Evolutionary conservation across 2,888 invertebrate genomes (phyloP).

Genomic region (Acholoe squamosa): DNA sequence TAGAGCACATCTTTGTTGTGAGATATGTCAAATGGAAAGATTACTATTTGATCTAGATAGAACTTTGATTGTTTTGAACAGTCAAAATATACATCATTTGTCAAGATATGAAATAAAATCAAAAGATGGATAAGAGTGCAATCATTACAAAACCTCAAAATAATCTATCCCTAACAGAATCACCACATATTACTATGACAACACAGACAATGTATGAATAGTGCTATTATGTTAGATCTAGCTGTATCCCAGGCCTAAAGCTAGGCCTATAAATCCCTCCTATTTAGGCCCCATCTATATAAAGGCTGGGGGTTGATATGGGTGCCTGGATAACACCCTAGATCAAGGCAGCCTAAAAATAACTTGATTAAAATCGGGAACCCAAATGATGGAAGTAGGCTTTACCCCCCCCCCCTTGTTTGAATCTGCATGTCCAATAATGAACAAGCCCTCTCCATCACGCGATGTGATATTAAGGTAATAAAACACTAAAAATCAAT

Average conservation of each 20-base stretch:
- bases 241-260: not conserved
- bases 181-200: not conserved
- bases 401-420: constrained; percentile 22
- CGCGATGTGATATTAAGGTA: constrained; percentile 46
- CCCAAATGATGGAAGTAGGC: constrained; percentile 53
- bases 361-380: constrained; percentile 25
- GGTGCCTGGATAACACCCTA: constrained; percentile 56
- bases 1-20: not conserved
- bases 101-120: too few species aligned
- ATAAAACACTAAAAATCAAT: constrained; percentile 53
- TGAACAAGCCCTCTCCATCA: constrained; percentile 33
- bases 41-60: not conserved
- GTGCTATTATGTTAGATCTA: not conserved
- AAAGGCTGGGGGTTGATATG: not conserved
- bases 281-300: not conserved
- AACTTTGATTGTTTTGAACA: not conserved
- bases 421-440: constrained; percentile 46
- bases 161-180: not conserved
- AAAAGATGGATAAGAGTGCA: too few species aligned
- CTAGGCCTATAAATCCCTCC: constrained; percentile 19
- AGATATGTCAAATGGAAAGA: not conserved
- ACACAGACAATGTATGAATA: not conserved
- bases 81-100: not conserved
- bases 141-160: not conserved
- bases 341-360: not conserved